Evolutionary conservation across 2,888 invertebrate genomes (phyloP), one percentile per base, ranked within the genome.

Genomic region (Cordilura impudica): DNA sequence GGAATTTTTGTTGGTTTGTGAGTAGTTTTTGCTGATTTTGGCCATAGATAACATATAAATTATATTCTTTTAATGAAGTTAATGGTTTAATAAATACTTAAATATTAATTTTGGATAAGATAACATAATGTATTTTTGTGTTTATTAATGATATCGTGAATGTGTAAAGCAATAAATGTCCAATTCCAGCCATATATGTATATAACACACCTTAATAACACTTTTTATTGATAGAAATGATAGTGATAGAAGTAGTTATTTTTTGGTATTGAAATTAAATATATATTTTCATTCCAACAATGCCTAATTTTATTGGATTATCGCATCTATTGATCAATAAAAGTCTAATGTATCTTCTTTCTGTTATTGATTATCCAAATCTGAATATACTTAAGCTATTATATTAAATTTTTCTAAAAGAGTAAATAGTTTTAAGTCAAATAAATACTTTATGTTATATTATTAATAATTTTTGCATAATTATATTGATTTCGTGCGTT

Each of bases 61-160:
- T 35, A 16, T 26, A 43, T 49, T 74, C 29, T 47, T 60, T 35
- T 47, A 43, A 67, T 45, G 12, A 47, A 47, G 31, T 60, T 29
- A 31, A 23, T 21, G 58, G 31, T 10, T 60, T 53, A 29, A 47
- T 26, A 47, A 66, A 12, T 21, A 26, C 31, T 31, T 1, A 14
- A n/a, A 4, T 12, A 53, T 70, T 51, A 14, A 29, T 2, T 8
- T 35, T 16, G 19, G 26, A 51, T 51, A 18, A 16, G 26, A 49
- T 49, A n/a, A 31, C 29, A 19, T 58, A 35, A 49, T n/a, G 7
- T 31, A 49, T 31, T 47, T 63, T n/a, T 19, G 5, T 12, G 4
- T 29, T 12, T 53, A 53, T 14, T 35, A n/a, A 21, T 56, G 1
- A 10, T 45, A 18, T 21, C 12, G 14, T 21, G n/a, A n/a, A n/a